Base-by-base conservation (phyloP, 1,140 invertebrate species). In the Mya arenaria region DNA sequence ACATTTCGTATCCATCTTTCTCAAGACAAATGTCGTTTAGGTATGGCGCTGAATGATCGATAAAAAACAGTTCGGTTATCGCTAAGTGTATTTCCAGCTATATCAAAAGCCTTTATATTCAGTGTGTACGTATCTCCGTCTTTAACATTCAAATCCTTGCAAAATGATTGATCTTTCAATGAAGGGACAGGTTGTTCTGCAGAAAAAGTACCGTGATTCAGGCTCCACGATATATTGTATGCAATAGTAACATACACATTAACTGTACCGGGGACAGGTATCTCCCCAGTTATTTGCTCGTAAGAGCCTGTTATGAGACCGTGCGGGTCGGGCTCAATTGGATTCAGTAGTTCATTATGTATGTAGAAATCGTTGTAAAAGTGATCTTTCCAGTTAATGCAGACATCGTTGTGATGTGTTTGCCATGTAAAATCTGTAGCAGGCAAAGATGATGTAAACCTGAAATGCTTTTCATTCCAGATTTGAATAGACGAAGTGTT, bases 121-220 rank as follows among this genome's bases (percentile, higher is more conserved):
- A 88, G 48, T 8, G 15, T 63, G 25, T 85, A 84, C 19, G 74
- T 84, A 15, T 88, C 60, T 13, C 87, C 87, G 66, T 88, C 87
- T 6, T 25, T n/a, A 4, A 84, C 19, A 4, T n/a, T 23, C 0
- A 34, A 34, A 15, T 8, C 19, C n/a, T 78, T n/a, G 41, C 84
- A 85, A 15, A 82, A 41, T 6, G 23, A 56, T 34, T 85, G 58
- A 0, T 58, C 17, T 3, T 37, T 23, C 10, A 85, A 72, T n/a
- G 78, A 60, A 17, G 65, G 56, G 2, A 82, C 55, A 19, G 32
- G 13, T 0, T 65, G 44, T 17, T 34, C 2, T 23, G 23, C 23
- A 0, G 56, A 13, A 19, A 23, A 13, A 63, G 19, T 32, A 10
- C 58, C 17, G 5, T 68, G 32, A 25, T 60, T n/a, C n/a, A 60